Percentiles rank a stretch among this genome's conserved stretches.
Conservation (phyloP, 2,888 invertebrate species). For the Choristoneura rosaceana region DNA sequence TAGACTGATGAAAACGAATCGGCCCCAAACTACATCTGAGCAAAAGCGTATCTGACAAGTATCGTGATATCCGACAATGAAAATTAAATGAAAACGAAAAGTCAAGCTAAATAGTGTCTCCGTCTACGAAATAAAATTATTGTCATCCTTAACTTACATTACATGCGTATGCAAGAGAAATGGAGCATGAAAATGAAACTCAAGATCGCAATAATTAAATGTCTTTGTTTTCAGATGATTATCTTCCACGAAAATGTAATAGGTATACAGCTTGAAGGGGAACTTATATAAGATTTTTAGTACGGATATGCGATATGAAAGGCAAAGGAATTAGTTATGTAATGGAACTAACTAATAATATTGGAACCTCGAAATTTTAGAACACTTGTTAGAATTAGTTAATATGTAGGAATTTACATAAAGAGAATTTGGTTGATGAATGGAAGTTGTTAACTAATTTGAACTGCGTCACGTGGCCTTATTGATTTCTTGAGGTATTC, state of each 20-base stretch:
- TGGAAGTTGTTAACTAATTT: constrained; percentile 32
- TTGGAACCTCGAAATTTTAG: background rate
- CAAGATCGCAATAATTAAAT: constrained; percentile 17
- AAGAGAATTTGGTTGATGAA: constrained; percentile 16
- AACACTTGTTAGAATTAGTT: constrained; percentile 1
- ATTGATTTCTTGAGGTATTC: constrained; percentile 30
- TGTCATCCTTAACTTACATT: background rate
- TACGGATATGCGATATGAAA: background rate
- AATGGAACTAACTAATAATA: background rate
- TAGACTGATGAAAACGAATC: too few species aligned
- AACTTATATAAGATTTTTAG: background rate
- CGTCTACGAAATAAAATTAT: background rate
- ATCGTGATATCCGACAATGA: too few species aligned
- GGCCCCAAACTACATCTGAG: too few species aligned
- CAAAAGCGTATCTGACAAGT: too few species aligned
- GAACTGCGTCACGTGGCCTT: constrained; percentile 35
- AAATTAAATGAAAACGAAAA: too few species aligned
- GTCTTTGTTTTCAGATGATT: background rate
- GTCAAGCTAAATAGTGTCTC: background rate
- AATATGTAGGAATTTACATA: background rate
- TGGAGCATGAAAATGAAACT: constrained; percentile 14
- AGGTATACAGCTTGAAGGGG: background rate
- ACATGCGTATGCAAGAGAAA: constrained; percentile 17
- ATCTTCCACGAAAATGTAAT: background rate
- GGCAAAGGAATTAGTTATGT: background rate